Evolutionary conservation across 1,140 invertebrate genomes (phyloP).

Genomic region (Tyrophagus putrescentiae): DNA sequence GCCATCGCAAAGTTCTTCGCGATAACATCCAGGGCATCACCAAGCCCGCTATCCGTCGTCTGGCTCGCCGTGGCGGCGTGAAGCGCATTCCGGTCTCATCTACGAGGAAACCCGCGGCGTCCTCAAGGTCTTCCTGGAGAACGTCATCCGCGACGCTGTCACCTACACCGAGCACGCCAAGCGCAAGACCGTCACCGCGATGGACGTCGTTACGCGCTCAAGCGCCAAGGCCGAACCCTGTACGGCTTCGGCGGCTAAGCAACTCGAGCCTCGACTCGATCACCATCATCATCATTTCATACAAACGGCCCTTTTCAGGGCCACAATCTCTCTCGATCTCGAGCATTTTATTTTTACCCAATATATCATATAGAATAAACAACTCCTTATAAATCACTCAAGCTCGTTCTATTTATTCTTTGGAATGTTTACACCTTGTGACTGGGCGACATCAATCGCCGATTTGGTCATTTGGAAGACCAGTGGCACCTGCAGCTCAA

Average conservation of each 20-base stretch:
- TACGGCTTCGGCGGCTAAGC: slow-evolving; percentile 45
- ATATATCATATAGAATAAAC: too few species aligned
- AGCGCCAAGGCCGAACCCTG: slow-evolving; percentile 56
- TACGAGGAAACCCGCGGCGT: slow-evolving; percentile 54
- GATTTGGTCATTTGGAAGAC: too few species aligned
- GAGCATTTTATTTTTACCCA: too few species aligned
- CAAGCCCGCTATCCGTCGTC: slow-evolving; percentile 47
- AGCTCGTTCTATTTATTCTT: too few species aligned
- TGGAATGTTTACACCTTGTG: too few species aligned
- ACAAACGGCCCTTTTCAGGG: too few species aligned
- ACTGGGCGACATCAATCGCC: too few species aligned
- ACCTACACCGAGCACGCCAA: slow-evolving; percentile 67
- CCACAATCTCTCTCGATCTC: too few species aligned
- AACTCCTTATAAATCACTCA: too few species aligned
- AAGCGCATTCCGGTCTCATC: slow-evolving; percentile 57
- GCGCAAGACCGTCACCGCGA: slow-evolving; percentile 63
- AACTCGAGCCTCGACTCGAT: too few species aligned
- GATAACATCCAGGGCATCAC: slow-evolving; percentile 62
- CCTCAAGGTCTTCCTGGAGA: slow-evolving; percentile 61
- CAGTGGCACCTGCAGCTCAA: too few species aligned
- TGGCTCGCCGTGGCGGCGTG: slow-evolving; percentile 56
- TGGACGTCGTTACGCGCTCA: slow-evolving; percentile 75
- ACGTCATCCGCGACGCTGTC: slow-evolving; percentile 62
- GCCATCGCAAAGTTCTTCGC: slow-evolving; percentile 38
- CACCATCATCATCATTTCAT: too few species aligned